phyloP scores from a whole-genome alignment of 1,140 invertebrate species.

The Drosophila ohnishii region DNA sequence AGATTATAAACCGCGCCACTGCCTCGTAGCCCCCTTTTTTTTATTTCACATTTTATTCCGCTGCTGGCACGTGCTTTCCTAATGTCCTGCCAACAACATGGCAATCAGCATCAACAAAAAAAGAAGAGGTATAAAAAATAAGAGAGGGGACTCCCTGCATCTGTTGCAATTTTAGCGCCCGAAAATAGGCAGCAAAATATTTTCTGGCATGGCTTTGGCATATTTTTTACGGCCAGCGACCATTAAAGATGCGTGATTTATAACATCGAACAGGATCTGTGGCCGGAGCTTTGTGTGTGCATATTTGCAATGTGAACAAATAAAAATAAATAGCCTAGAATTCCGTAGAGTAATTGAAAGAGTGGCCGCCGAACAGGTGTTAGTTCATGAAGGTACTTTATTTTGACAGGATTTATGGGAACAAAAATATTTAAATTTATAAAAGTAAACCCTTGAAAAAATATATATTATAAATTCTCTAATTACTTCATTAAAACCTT shows the following conservation, averaged over 20 bases:
- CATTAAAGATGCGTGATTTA: slow-evolving; percentile 68
- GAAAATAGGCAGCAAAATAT: slow-evolving; percentile 63
- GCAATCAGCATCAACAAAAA: slow-evolving; percentile 32
- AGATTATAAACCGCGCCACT: slow-evolving; percentile 73
- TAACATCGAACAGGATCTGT: slow-evolving; percentile 42
- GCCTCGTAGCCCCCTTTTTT: slow-evolving; percentile 18
- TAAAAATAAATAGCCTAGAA: slow-evolving; percentile 28
- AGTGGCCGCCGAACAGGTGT: background rate
- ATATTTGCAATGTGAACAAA: slow-evolving; percentile 14
- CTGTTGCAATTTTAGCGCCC: slow-evolving; percentile 69
- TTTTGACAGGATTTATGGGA: background rate
- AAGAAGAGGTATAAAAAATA: slow-evolving; percentile 1
- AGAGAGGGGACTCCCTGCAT: slow-evolving; percentile 32
- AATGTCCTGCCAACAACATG: slow-evolving; percentile 66
- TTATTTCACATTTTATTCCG: slow-evolving; percentile 36
- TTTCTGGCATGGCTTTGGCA: slow-evolving; percentile 43
- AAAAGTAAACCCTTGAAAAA: background rate
- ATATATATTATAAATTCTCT: background rate
- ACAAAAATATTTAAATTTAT: background rate
- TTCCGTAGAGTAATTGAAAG: slow-evolving; percentile 24
- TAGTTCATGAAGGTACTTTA: slow-evolving; percentile 1
- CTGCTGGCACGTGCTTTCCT: slow-evolving; percentile 59
- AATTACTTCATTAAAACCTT: background rate
- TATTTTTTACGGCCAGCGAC: slow-evolving; percentile 44
- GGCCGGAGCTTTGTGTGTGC: background rate